Percentiles rank a stretch among this genome's conserved stretches.
Conservation (phyloP, 2,797 vertebrate species). For the Yasuhikotakia modesta region DNA sequence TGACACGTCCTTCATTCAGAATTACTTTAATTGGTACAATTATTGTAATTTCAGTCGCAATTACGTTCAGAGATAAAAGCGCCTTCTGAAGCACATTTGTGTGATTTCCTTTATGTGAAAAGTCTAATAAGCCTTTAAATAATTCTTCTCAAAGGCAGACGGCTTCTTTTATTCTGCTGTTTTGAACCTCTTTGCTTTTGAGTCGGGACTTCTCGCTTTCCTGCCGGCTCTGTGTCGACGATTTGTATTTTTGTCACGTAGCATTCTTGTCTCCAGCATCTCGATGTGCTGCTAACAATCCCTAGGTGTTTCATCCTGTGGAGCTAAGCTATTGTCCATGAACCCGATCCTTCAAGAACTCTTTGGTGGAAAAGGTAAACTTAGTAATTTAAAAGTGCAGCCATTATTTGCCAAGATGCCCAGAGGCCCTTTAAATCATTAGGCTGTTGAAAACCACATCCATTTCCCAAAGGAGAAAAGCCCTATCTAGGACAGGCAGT, state of each 20-base stretch:
- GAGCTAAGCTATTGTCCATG: conserved; percentile 60
- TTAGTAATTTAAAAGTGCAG: conserved; percentile 62
- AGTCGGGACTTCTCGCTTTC: conserved; percentile 69
- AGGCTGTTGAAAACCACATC: conserved; percentile 62
- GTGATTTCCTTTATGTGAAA: conserved; percentile 83
- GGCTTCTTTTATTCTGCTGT: conserved; percentile 74
- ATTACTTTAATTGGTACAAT: conserved; percentile 99
- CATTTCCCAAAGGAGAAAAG: conserved; percentile 63
- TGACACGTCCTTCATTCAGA: conserved; percentile 96
- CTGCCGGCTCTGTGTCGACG: conserved; percentile 48
- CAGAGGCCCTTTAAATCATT: conserved; percentile 65
- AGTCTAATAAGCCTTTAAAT: conserved; percentile 86
- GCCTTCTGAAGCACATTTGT: conserved; percentile 84
- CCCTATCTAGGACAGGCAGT: conserved; percentile 61
- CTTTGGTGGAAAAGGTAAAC: conserved; percentile 64
- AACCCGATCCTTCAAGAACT: conserved; percentile 60
- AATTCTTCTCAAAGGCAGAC: conserved; percentile 73
- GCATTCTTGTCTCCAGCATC: conserved; percentile 54
- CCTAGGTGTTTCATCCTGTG: conserved; percentile 48
- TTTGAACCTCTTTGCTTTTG: conserved; percentile 52
- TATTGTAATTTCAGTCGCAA: conserved; percentile 98
- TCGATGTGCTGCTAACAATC: conserved; percentile 54
- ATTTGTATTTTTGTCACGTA: conserved; percentile 58
- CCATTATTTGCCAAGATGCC: conserved; percentile 61
- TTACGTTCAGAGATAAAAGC: conserved; percentile 92